Evolutionary conservation across 2,888 invertebrate genomes (phyloP).

Genomic region (Tenthredo mesomela): DNA sequence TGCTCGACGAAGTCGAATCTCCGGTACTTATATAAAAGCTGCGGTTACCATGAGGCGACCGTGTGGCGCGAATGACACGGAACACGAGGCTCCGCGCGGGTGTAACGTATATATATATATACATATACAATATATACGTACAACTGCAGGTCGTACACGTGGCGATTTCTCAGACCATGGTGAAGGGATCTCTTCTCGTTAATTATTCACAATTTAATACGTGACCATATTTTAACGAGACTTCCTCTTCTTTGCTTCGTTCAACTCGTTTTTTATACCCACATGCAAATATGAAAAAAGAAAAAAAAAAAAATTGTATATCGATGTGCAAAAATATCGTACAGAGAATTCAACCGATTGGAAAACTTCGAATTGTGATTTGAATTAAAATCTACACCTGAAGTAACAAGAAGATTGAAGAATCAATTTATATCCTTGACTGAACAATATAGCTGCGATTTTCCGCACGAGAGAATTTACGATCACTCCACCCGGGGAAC

Average conservation of each 20-base stretch:
- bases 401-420: slow-evolving; percentile 38
- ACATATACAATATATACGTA: neutral
- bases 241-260: neutral
- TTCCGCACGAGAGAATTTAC: slow-evolving; percentile 63
- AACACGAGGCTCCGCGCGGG: slow-evolving; percentile 4
- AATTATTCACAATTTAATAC: slow-evolving; percentile 29
- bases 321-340: neutral
- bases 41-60: slow-evolving; percentile 29
- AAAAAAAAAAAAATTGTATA: slow-evolving; percentile 5
- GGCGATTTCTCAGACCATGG: slow-evolving; percentile 1
- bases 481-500: slow-evolving; percentile 55
- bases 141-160: neutral
- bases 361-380: neutral
- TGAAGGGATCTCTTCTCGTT: neutral
- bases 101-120: neutral
- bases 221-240: slow-evolving; percentile 39
- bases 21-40: neutral
- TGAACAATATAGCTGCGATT: slow-evolving; percentile 58
- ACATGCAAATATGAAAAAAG: neutral
- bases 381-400: slow-evolving; percentile 41
- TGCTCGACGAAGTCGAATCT: slow-evolving; percentile 36
- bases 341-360: no score
- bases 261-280: neutral
- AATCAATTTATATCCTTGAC: slow-evolving; percentile 60
- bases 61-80: slow-evolving; percentile 35